Evolutionary conservation across 2,797 vertebrate genomes (phyloP).

Genomic region (Catamblyrhynchus diadema): DNA sequence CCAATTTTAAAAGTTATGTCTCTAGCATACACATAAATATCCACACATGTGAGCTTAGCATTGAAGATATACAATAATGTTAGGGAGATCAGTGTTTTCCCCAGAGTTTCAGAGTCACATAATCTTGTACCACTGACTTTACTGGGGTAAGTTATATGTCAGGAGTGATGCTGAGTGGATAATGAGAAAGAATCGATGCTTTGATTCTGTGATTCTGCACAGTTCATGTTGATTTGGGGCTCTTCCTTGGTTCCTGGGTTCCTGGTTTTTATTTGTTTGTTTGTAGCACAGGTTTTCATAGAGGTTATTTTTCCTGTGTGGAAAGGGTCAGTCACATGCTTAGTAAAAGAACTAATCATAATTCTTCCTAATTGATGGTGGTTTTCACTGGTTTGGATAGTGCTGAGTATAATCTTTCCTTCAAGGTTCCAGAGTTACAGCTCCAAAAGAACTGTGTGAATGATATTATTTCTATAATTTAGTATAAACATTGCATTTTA

Average conservation of each 20-base stretch:
- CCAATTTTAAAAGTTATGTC: background rate
- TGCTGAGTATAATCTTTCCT: background rate
- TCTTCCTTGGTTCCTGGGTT: background rate
- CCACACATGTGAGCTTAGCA: background rate
- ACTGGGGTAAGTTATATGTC: background rate
- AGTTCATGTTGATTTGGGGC: background rate
- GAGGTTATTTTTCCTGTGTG: background rate
- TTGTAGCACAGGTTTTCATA: background rate
- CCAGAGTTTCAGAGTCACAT: background rate
- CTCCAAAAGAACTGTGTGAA: background rate
- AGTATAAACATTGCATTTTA: background rate
- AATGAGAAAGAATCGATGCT: background rate
- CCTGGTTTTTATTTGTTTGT: background rate
- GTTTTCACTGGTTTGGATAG: background rate
- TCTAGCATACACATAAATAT: background rate
- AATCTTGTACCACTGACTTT: background rate
- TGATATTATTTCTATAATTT: background rate
- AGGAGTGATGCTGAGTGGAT: background rate
- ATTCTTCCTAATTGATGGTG: background rate
- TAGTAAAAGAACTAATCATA: background rate
- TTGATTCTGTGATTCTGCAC: background rate
- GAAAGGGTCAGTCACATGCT: background rate
- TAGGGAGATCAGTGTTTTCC: background rate
- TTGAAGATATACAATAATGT: background rate
- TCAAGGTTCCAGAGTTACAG: background rate